Evolutionary conservation across 2,113 vertebrate species (phyloP), one percentile per base, ranked within the genome.

Genomic region (Myanophis thanlyinensis): DNA sequence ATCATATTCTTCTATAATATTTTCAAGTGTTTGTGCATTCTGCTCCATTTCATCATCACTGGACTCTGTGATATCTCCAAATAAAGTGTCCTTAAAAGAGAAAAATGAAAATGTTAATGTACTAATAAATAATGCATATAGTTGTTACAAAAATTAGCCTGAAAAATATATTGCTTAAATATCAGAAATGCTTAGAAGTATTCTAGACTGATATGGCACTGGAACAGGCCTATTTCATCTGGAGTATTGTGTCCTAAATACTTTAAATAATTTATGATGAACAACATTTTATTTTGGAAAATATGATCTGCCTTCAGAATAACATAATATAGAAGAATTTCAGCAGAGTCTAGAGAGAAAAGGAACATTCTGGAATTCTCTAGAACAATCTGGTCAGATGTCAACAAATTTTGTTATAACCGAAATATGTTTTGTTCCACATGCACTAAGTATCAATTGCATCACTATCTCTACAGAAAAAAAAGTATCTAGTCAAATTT

Each of bases 21-120:
- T 49, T 12, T 95, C 96, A 0, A 85, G 46, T 5, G 90, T 54
- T 73, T 86, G 94, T 90, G 85, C 88, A n/a, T 1, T 86, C 10
- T 90, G 92, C 40, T 62, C 90, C 1, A 80, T 90, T 46, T 98
- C 98, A 22, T 95, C 95, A 0, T 98, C 97, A 0, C 98, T 98
- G 93, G 97, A 98, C 93, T 95, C 92, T 0, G 96, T 94, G 46
- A 94, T 27, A 22, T 97, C 97, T 95, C 96, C 98, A 92, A 97
- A 97, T 53, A 96, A 93, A 1, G 44, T 23, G 92, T 97, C 97
- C 98, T 98, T 95, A 49, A 97, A 59, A 95, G 54, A 46, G 87
- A 97, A 90, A 92, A 59, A 89, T 8, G 9, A 62, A 9, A 86
- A 85, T 10, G 62, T 80, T 40, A 80, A 80, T 22, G 7, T 22